Conservation (phyloP, 64 coral and sea anemone genomes). For the Acropora tenuis region DNA sequence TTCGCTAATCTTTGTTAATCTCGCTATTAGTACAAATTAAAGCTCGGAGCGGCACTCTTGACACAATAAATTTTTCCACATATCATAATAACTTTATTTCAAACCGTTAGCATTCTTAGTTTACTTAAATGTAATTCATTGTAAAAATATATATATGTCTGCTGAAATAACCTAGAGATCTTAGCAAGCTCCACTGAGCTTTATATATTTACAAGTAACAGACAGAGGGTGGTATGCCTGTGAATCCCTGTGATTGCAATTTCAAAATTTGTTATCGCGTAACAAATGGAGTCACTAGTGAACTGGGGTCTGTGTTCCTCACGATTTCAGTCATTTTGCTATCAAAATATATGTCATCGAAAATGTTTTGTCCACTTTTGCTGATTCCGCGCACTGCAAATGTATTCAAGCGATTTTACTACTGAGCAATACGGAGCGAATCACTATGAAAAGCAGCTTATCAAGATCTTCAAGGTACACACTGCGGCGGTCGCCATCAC, state of each 20-base stretch:
- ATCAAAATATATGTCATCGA: slow-evolving; percentile 57
- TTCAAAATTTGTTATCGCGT: too few relatives aligned
- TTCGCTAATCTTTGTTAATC: slow-evolving; percentile 67
- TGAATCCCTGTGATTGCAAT: too few relatives aligned
- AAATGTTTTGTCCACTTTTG: slow-evolving; percentile 69
- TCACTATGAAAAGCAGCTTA: slow-evolving; percentile 69
- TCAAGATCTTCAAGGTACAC: slow-evolving; percentile 20
- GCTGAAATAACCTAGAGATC: too few relatives aligned
- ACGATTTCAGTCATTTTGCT: slow-evolving; percentile 64
- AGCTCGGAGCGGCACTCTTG: slow-evolving; percentile 63
- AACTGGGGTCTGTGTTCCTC: slow-evolving; percentile 7
- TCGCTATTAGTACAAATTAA: slow-evolving; percentile 66
- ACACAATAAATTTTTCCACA: slow-evolving; percentile 61
- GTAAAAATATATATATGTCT: slow-evolving; percentile 10
- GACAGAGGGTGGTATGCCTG: too few relatives aligned
- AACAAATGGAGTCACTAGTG: slow-evolving; percentile 7
- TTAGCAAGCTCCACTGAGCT: too few relatives aligned
- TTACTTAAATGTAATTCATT: slow-evolving; percentile 65
- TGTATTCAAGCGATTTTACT: slow-evolving; percentile 69
- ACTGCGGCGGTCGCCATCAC: slow-evolving; percentile 48
- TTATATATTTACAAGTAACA: too few relatives aligned
- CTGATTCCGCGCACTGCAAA: slow-evolving; percentile 61
- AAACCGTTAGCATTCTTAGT: slow-evolving; percentile 67
- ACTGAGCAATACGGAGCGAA: slow-evolving; percentile 65
- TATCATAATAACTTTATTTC: slow-evolving; percentile 70